phyloP scores from a whole-genome alignment of 2,113 vertebrate genomes.

The Cathartes aura region DNA sequence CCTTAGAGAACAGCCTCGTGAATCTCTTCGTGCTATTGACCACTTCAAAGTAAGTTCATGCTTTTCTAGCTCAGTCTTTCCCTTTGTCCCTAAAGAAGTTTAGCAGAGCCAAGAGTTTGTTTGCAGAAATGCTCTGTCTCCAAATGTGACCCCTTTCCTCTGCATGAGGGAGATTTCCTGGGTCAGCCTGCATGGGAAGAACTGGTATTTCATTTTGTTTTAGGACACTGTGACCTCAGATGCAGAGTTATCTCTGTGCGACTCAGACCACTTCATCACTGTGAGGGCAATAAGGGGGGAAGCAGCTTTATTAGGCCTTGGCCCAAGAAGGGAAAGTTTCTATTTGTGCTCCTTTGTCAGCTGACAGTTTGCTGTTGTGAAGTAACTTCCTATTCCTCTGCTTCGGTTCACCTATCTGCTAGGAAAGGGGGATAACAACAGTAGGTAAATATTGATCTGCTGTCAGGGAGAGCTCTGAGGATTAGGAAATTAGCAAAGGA shows the following conservation, averaged over 20 bases:
- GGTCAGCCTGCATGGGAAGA: neutral
- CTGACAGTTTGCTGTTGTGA: neutral
- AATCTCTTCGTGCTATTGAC: slow-evolving; percentile 96
- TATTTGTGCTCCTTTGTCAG: slow-evolving; percentile 13
- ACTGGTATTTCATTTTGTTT: neutral
- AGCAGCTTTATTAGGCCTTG: neutral
- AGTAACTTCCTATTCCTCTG: neutral
- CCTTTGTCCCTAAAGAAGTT: neutral
- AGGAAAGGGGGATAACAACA: neutral
- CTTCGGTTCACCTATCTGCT: neutral
- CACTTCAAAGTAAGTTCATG: slow-evolving; percentile 92
- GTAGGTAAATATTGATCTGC: neutral
- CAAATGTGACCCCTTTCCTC: neutral
- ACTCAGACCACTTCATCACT: neutral
- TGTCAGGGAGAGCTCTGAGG: slow-evolving; percentile 4
- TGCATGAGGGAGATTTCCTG: neutral
- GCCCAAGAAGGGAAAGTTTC: neutral
- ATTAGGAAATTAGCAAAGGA: neutral
- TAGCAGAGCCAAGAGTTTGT: neutral
- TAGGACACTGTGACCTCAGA: neutral
- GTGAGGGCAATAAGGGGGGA: neutral
- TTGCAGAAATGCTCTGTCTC: neutral
- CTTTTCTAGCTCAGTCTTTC: neutral
- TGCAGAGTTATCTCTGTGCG: neutral
- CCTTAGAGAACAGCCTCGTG: slow-evolving; percentile 94